A percentile compares a stretch with the other conserved stretches of the same genome.
Evolutionary conservation across 2,797 vertebrate species (phyloP).

Genomic region (Enteromius argenteus): DNA sequence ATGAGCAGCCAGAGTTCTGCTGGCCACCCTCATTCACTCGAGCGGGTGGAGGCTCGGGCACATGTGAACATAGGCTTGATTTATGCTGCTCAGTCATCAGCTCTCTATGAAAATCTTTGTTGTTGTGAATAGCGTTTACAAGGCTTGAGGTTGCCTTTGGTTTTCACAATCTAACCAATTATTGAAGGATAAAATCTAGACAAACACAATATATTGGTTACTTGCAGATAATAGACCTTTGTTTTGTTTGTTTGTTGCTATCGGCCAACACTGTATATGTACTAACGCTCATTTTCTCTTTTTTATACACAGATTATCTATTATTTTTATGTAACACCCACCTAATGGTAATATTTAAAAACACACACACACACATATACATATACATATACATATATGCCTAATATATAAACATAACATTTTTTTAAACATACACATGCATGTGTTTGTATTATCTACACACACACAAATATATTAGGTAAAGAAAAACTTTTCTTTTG

Average conservation of each 20-base stretch:
- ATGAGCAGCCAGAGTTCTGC: constrained; percentile 67
- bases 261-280: no score
- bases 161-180: neutral
- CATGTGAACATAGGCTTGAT: neutral
- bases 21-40: constrained; percentile 61
- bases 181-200: neutral
- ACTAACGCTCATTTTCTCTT: neutral
- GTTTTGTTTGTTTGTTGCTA: neutral
- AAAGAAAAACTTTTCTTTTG: no score
- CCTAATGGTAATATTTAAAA: neutral
- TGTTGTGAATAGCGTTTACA: neutral
- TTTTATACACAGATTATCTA: neutral
- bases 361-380: no score
- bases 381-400: no score
- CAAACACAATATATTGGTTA: neutral
- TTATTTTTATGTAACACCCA: neutral
- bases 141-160: neutral
- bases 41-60: constrained; percentile 49
- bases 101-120: neutral
- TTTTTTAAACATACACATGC: no score
- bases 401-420: no score
- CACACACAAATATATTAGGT: no score
- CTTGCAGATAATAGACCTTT: neutral
- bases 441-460: no score
- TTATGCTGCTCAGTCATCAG: constrained; percentile 3